Base-by-base conservation (phyloP, 1,140 invertebrate genomes). In the Scaptodrosophila lebanonensis region DNA sequence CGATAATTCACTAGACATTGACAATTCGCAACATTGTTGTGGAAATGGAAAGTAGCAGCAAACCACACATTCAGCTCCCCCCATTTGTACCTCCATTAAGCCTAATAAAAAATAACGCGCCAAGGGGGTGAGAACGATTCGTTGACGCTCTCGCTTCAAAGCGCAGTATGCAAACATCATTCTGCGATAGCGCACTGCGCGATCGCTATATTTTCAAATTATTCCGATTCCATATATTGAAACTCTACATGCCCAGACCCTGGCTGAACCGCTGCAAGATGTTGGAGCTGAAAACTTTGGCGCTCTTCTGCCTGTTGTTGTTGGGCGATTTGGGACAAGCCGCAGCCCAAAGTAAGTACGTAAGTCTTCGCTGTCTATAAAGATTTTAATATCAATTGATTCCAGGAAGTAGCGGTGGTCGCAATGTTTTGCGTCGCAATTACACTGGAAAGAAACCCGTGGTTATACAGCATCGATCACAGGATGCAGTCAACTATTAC, bases 401-500 rank as follows among this genome's bases (percentile, higher is more conserved):
- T 22, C n/a, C 16, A 86, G 84, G 84, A 68, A 84, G 69, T 30
- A 83, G 71, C 2, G 82, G 75, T 18, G 84, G 84, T 27, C 77
- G 84, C 17, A 84, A 79, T 49, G 79, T 82, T n/a, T 40, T 85
- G 20, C 57, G 83, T 40, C 75, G 84, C 33, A 85, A 87, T 36
- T 84, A 85, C 27, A 84, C 75, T 35, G 72, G 87, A 61, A 68
- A 85, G 49, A 69, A 83, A 83, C 91, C 91, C 0, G 90, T 91
- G 29, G 84, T 91, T n/a, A 92, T 92, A 49, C 89, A 91, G 50
- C 89, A 91, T 79, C 87, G 90, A 50, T 92, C 91, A 75, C 90
- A 90, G 18, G 91, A 91, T 42, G 90, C 91, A 12, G 88, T 89
- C 9, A 90, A 88, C 71, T 93, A 93, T 83, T 94, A 93, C 60